Evolutionary conservation across 2,888 invertebrate genomes (phyloP).

Genomic region (Timandra comae): DNA sequence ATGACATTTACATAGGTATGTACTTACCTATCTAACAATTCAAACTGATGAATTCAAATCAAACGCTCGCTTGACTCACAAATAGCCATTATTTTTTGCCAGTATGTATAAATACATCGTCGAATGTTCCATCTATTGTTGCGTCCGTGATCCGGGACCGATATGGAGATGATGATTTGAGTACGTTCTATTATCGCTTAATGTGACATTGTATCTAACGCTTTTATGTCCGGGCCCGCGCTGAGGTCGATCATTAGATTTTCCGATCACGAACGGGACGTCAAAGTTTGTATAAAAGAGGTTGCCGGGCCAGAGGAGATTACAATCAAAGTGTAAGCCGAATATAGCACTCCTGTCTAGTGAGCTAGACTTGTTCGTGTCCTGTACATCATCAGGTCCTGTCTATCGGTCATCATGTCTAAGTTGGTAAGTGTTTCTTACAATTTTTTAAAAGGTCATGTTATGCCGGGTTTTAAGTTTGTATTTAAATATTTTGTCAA

Average conservation of each 20-base stretch:
- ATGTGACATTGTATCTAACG: slow-evolving; percentile 63
- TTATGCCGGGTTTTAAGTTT: slow-evolving; percentile 1
- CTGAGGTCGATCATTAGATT: slow-evolving; percentile 55
- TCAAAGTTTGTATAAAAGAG: slow-evolving; percentile 43
- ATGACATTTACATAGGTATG: too few relatives aligned
- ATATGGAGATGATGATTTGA: slow-evolving; percentile 53
- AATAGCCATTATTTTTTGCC: slow-evolving; percentile 31
- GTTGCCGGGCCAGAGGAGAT: slow-evolving; percentile 20
- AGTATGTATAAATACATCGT: slow-evolving; percentile 34
- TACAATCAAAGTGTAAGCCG: slow-evolving; percentile 9
- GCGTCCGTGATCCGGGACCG: slow-evolving; percentile 47
- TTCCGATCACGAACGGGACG: slow-evolving; percentile 62
- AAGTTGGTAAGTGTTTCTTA: slow-evolving; percentile 55
- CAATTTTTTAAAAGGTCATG: neutral
- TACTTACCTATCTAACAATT: neutral
- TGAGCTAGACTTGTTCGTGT: slow-evolving; percentile 45
- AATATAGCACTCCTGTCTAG: slow-evolving; percentile 23
- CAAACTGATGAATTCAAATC: slow-evolving; percentile 7
- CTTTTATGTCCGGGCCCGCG: slow-evolving; percentile 18
- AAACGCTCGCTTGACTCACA: neutral
- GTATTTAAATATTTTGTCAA: too few relatives aligned
- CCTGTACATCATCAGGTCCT: slow-evolving; percentile 12
- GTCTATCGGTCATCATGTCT: slow-evolving; percentile 39
- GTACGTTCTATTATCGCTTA: slow-evolving; percentile 51
- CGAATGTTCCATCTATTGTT: slow-evolving; percentile 31